These are phyloP conservation scores for Caenorhabditis auriculariae DNA, from an alignment of 2,888 invertebrate species.

Conservation along the genomic window DNA sequence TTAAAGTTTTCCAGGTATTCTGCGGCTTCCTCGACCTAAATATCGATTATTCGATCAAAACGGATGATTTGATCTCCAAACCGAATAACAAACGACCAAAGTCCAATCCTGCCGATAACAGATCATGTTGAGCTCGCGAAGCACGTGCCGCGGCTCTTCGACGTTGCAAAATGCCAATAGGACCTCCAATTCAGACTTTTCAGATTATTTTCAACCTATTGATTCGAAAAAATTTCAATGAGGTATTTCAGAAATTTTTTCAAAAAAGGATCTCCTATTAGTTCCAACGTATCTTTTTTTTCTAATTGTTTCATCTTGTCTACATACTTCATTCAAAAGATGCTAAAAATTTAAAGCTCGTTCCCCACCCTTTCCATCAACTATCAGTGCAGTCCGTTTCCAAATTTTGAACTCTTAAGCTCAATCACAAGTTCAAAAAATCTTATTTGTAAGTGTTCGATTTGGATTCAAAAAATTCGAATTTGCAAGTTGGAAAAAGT, in stretches of 20 bases:
- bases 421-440: too few species aligned
- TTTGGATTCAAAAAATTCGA: too few species aligned
- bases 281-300: constrained; percentile 4
- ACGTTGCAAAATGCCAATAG: constrained; percentile 53
- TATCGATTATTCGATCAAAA: background rate
- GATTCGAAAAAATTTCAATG: background rate
- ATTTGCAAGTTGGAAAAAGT: too few species aligned
- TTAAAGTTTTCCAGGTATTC: constrained; percentile 62
- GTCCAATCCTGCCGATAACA: constrained; percentile 56
- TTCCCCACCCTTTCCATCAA: too few species aligned
- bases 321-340: too few species aligned
- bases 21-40: constrained; percentile 59
- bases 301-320: too few species aligned
- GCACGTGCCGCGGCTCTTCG: constrained; percentile 52
- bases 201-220: background rate
- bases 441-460: too few species aligned
- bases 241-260: too few species aligned
- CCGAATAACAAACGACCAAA: constrained; percentile 57
- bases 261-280: constrained; percentile 7
- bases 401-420: too few species aligned
- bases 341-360: too few species aligned
- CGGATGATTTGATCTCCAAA: constrained; percentile 6
- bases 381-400: too few species aligned
- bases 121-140: constrained; percentile 59
- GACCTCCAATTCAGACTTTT: too few species aligned